These are phyloP conservation scores for Protobothrops flavoviridis DNA, from an alignment of 2,113 vertebrate genomes.

Conservation along the genomic window DNA sequence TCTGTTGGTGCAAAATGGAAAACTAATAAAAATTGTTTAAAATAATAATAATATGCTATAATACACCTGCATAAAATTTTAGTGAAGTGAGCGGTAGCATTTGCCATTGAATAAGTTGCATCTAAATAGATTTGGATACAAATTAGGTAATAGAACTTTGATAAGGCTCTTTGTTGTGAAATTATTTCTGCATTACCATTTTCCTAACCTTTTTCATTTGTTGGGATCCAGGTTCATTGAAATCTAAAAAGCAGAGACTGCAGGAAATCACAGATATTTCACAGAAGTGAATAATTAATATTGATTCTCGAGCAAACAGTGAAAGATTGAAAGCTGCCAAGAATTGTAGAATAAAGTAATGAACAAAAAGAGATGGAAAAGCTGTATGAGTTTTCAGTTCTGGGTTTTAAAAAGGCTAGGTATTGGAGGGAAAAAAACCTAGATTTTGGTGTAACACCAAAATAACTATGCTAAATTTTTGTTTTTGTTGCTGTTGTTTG, in stretches of 20 bases:
- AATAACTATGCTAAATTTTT: not conserved
- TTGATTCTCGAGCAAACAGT: not conserved
- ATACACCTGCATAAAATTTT: constrained; percentile 66
- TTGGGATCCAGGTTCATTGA: not conserved
- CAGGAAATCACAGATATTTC: not conserved
- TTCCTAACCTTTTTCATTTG: not conserved
- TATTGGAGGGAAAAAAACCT: not conserved
- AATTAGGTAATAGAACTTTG: constrained; percentile 70
- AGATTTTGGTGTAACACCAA: not conserved
- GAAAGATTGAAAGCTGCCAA: not conserved
- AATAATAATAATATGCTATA: constrained; percentile 24
- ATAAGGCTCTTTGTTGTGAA: constrained; percentile 69
- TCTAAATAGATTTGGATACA: constrained; percentile 75
- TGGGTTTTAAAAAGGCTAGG: not conserved
- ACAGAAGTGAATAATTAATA: not conserved
- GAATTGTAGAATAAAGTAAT: not conserved
- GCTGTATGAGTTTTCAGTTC: not conserved
- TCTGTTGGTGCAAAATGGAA: too few species aligned
- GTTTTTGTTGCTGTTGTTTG: not conserved
- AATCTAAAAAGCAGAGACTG: not conserved
- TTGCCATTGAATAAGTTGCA: constrained; percentile 70
- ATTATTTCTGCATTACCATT: constrained; percentile 57
- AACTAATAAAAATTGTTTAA: too few species aligned
- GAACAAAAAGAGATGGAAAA: not conserved
- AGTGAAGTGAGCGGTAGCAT: constrained; percentile 50